Evolutionary conservation across 2,113 vertebrate genomes (phyloP).

Genomic region (Nothocercus nigrocapillus): DNA sequence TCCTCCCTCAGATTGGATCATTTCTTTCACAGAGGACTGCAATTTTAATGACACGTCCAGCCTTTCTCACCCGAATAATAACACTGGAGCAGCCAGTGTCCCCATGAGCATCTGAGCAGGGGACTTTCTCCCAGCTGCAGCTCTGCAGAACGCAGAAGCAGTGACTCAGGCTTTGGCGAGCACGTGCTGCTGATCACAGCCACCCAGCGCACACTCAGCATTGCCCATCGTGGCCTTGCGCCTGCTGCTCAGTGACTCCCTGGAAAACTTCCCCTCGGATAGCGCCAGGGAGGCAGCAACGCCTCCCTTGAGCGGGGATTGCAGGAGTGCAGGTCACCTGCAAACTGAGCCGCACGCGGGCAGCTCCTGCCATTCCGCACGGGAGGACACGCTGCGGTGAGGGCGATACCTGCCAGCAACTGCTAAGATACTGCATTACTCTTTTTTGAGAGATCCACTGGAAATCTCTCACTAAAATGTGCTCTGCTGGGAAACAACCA

Average conservation of each 20-base stretch:
- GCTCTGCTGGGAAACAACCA: slow-evolving; percentile 32
- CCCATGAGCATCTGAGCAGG: slow-evolving; percentile 7
- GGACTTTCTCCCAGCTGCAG: slow-evolving; percentile 7
- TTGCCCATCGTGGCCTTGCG: background rate
- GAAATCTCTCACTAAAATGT: slow-evolving; percentile 31
- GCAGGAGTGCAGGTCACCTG: slow-evolving; percentile 6
- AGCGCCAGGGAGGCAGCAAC: slow-evolving; percentile 1
- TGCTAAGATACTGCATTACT: background rate
- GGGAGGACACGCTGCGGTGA: background rate
- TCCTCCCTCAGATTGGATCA: background rate
- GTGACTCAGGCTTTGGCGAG: slow-evolving; percentile 52
- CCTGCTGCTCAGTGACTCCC: background rate
- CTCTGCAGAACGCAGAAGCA: slow-evolving; percentile 34
- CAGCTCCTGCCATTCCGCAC: background rate
- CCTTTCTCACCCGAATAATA: background rate
- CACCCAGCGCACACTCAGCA: slow-evolving; percentile 15
- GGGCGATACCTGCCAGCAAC: slow-evolving; percentile 36
- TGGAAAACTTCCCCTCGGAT: background rate
- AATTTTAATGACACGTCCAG: background rate
- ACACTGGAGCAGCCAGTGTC: background rate
- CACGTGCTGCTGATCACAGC: slow-evolving; percentile 46
- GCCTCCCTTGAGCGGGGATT: background rate
- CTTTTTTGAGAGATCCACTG: slow-evolving; percentile 16
- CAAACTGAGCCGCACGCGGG: slow-evolving; percentile 1
- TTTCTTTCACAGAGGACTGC: background rate